A percentile compares a stretch with the other conserved stretches of the same genome.
Conservation (phyloP, 2,113 vertebrate species). For the Vanacampus margaritifer region DNA sequence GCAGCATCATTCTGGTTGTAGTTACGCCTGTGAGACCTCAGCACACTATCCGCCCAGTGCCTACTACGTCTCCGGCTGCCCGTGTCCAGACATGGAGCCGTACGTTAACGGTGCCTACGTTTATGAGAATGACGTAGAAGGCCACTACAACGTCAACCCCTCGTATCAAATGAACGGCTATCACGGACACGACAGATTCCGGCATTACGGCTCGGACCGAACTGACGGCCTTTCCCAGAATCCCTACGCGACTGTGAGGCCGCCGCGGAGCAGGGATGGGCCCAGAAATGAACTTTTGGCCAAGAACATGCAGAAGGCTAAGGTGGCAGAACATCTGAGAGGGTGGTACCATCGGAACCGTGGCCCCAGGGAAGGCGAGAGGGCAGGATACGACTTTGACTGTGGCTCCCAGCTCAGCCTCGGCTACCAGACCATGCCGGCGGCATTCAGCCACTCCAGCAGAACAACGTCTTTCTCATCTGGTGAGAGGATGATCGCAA, state of each 20-base stretch:
- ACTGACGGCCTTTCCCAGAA: slow-evolving; percentile 81
- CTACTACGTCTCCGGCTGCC: slow-evolving; percentile 81
- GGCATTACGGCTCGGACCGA: slow-evolving; percentile 80
- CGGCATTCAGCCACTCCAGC: slow-evolving; percentile 84
- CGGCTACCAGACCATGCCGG: slow-evolving; percentile 87
- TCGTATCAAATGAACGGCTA: slow-evolving; percentile 81
- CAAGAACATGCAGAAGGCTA: slow-evolving; percentile 94
- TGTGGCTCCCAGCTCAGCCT: slow-evolving; percentile 83
- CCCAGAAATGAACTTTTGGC: slow-evolving; percentile 84
- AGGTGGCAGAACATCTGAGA: slow-evolving; percentile 91
- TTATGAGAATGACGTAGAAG: slow-evolving; percentile 88
- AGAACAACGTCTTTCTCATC: slow-evolving; percentile 84
- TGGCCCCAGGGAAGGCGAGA: slow-evolving; percentile 69
- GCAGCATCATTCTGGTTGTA: slow-evolving; percentile 75
- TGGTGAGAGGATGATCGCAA: slow-evolving; percentile 38
- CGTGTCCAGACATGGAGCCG: slow-evolving; percentile 75
- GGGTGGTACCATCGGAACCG: slow-evolving; percentile 95
- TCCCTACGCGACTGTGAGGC: slow-evolving; percentile 87
- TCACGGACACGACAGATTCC: slow-evolving; percentile 81
- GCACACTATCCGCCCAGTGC: slow-evolving; percentile 78
- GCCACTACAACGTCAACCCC: slow-evolving; percentile 92
- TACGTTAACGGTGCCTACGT: slow-evolving; percentile 78
- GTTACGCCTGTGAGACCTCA: slow-evolving; percentile 72
- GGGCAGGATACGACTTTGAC: slow-evolving; percentile 80
- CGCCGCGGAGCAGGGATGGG: slow-evolving; percentile 77